Evolutionary conservation across 1,140 invertebrate species (phyloP), one percentile per base, ranked within the genome.

Genomic region (Drosophila mauritiana): DNA sequence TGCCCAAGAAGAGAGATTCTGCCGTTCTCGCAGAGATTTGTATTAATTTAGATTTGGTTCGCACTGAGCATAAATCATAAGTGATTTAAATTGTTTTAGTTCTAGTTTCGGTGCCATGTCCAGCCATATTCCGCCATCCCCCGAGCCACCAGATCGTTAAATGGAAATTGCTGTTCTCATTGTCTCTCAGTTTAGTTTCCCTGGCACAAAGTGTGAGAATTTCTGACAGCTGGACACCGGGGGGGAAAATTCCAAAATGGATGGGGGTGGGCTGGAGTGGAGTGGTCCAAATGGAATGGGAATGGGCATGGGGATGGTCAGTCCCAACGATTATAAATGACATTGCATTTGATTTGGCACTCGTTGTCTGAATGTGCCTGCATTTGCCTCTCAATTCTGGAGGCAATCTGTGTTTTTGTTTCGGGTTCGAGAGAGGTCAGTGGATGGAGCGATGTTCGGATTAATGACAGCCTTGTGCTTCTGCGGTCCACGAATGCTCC

Each of bases 261-360:
- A 49, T 27, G 34, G 56, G 51, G 42, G 25, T 22, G 25, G n/a
- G 40, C 20, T 27, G 56, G 51, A 37, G 25, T 22, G 25, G 15
- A 36, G 42, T 27, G 48, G 22, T 13, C 42, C 43, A 20, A 17
- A 57, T 51, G 43, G 53, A 25, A 2, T 42, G 42, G 37, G 15
- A 17, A 11, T 53, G 67, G 31, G 22, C 0, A 25, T 62, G 45
- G 39, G 49, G 54, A 74, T 65, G 52, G 52, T 56, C 62, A 75
- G 49, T 48, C 70, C 53, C 76, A 88, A 89, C 85, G 80, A 89
- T 89, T 89, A 89, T 84, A 89, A 89, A 89, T 89, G 84, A 89
- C 77, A 89, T 83, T 89, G 84, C 73, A 55, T 89, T 65, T 77
- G 67, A 69, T 79, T 84, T 76, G 54, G 52, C 46, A 62, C 39